Evolutionary conservation across 2,113 vertebrate species (phyloP).

Genomic region (Neodon shergylaensis): DNA sequence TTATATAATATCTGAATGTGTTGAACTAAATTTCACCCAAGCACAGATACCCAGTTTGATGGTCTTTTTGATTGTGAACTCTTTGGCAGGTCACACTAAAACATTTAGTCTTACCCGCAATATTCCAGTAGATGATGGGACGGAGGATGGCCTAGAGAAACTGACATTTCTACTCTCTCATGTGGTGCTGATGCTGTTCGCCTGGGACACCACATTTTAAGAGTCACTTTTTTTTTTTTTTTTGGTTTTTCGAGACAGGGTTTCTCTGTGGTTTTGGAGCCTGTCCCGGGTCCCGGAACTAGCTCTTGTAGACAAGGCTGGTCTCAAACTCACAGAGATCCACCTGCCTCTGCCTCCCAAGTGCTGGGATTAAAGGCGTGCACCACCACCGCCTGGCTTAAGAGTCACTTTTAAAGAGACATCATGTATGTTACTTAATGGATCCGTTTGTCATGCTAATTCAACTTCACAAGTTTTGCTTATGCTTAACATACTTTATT

Average conservation of each 20-base stretch:
- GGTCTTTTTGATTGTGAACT: neutral
- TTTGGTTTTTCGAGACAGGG: too few species aligned
- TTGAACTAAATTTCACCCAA: neutral
- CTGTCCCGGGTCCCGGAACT: too few species aligned
- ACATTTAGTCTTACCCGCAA: neutral
- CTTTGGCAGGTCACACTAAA: neutral
- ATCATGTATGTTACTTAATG: neutral
- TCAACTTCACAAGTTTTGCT: neutral
- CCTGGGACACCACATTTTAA: neutral
- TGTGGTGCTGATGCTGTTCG: neutral
- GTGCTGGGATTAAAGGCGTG: too few species aligned
- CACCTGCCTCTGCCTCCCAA: too few species aligned
- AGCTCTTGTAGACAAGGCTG: too few species aligned
- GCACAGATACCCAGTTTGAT: neutral
- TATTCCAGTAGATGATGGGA: neutral
- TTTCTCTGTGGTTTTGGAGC: too few species aligned
- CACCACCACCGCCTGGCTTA: too few species aligned
- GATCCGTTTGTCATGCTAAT: neutral
- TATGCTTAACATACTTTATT: constrained; percentile 2
- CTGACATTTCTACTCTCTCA: neutral
- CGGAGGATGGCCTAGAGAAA: neutral
- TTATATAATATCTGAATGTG: neutral
- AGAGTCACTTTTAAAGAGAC: neutral
- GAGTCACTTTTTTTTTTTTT: neutral
- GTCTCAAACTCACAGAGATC: too few species aligned